Evolutionary conservation across 2,797 vertebrate genomes (phyloP).

Genomic region (Pampus argenteus): DNA sequence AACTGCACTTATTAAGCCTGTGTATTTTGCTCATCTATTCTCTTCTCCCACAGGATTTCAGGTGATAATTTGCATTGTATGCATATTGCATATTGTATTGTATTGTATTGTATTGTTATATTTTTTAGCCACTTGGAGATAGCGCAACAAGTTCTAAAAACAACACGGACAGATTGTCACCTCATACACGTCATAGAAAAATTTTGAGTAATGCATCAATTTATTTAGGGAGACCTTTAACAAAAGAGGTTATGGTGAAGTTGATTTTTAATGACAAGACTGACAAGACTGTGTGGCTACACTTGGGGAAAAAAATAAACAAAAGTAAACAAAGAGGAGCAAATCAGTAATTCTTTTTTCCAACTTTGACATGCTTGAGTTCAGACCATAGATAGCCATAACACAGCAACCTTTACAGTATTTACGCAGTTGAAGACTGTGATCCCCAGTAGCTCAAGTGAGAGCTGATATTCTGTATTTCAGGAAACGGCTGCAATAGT

Average conservation of each 20-base stretch:
- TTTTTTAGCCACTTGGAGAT: background rate
- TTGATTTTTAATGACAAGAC: background rate
- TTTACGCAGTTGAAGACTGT: background rate
- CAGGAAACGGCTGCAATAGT: background rate
- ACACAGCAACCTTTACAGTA: background rate
- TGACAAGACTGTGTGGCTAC: background rate
- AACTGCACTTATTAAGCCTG: background rate
- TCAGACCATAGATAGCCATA: background rate
- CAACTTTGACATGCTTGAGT: background rate
- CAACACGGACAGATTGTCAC: background rate
- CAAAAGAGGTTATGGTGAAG: background rate
- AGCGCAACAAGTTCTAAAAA: background rate
- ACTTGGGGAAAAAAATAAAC: background rate
- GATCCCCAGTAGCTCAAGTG: background rate
- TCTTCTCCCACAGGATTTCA: background rate
- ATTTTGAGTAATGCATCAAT: too few species aligned
- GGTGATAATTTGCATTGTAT: background rate
- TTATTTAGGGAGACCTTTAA: background rate
- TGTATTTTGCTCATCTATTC: background rate
- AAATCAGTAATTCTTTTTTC: background rate
- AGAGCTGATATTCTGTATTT: slow-evolving; percentile 19
- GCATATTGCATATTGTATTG: too few species aligned
- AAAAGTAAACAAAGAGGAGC: background rate
- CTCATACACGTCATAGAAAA: too few species aligned
- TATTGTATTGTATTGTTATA: background rate